These are phyloP conservation scores for Trachelus stipa DNA, from an alignment of 2,888 invertebrate genomes.

Conservation along the genomic window DNA sequence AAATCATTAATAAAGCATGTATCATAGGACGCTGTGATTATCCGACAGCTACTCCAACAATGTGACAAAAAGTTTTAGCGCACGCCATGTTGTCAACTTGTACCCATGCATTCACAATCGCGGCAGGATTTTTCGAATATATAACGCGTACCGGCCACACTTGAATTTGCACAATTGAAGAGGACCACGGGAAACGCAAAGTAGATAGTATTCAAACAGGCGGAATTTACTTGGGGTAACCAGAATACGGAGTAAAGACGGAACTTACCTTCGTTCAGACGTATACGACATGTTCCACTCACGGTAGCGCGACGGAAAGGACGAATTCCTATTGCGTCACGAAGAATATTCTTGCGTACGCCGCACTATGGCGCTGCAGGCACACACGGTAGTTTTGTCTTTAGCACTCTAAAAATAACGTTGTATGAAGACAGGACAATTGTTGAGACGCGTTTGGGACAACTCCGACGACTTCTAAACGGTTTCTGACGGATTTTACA, in stretches of 20 bases:
- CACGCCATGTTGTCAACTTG: constrained; percentile 73
- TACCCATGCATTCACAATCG: constrained; percentile 50
- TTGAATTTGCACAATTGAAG: background rate
- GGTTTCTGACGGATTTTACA: background rate
- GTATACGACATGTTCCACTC: constrained; percentile 87
- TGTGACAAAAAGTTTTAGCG: constrained; percentile 57
- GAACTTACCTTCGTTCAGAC: constrained; percentile 84
- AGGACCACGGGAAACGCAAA: background rate
- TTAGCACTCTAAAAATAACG: background rate
- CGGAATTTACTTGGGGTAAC: background rate
- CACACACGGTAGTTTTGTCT: background rate
- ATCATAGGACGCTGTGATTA: background rate
- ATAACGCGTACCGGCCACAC: constrained; percentile 15
- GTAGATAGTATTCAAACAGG: background rate
- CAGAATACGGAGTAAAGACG: constrained; percentile 55
- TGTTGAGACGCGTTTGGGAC: background rate
- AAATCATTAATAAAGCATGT: background rate
- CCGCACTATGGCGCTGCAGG: constrained; percentile 53
- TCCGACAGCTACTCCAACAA: background rate
- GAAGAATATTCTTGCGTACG: constrained; percentile 45
- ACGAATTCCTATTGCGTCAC: constrained; percentile 64
- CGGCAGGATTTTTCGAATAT: constrained; percentile 32
- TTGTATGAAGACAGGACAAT: background rate
- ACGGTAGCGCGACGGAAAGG: constrained; percentile 82
- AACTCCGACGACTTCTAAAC: background rate